Evolutionary conservation across 2,113 vertebrate species (phyloP), one percentile per base, ranked within the genome.

Genomic region (Petrocephalus microphthalmus): DNA sequence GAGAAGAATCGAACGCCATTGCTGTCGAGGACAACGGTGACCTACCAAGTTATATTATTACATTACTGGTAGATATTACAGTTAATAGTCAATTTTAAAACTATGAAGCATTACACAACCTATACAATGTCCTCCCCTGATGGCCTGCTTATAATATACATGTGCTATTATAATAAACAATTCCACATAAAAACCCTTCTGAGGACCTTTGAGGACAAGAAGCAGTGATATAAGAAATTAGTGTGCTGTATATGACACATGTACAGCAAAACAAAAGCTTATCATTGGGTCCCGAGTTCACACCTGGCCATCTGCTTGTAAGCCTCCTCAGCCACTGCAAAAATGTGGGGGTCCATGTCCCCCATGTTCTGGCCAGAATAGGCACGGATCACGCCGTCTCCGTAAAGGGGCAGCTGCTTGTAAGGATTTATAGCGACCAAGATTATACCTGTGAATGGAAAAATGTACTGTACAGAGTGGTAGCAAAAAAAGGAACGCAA

Each of bases 241-340:
- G 19, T 7, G 22, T 60, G 4, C 20, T 7, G 22, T 1, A 7
- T 60, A n/a, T 17, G 5, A 78, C 71, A 78, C 71, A 54, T 71
- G 33, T 71, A 17, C 25, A 71, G 29, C 64, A 78, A 19, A 78
- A 42, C 33, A 33, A 53, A 10, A 13, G 33, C n/a, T 42, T 78
- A 5, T 78, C 71, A 78, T 19, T 45, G 74, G 45, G 53, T 17
- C 6, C 22, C 8, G 8, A 54, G 45, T 42, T 81, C 88, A 45
- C 92, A 99, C 98, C 98, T 98, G 91, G 97, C 97, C 98, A 99
- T 99, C 92, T 99, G 98, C 91, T 99, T 99, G 94, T 99, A 99
- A 0, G 98, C 98, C 90, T 99, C 98, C 94, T 99, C 98, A 5
- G 98, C 97, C 91, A 99, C 98, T 0, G 98, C 98, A 92, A 99